Conservation (phyloP, 1,140 invertebrate species). For the Papilio xuthus region DNA sequence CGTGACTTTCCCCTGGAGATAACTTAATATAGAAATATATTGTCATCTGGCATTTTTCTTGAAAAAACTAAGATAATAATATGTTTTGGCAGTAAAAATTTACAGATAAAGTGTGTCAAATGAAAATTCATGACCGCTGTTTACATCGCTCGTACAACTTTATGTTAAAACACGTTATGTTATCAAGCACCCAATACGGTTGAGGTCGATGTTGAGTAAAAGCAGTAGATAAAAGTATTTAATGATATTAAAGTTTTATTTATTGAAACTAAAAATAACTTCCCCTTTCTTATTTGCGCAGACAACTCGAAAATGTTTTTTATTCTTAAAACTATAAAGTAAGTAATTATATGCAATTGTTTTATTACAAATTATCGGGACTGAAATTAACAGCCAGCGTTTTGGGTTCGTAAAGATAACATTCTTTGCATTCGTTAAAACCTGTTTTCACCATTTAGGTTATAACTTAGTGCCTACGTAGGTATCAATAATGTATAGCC, state of each 20-base stretch:
- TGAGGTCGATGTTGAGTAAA: not conserved
- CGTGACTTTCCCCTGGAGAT: not conserved
- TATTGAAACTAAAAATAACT: not conserved
- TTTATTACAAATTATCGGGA: not conserved
- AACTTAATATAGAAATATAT: no score
- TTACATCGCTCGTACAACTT: not conserved
- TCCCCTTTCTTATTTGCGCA: no score
- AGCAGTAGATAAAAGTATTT: not conserved
- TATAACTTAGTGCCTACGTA: slow-evolving; percentile 28
- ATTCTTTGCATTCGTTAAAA: slow-evolving; percentile 28
- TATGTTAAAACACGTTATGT: not conserved
- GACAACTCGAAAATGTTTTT: not conserved
- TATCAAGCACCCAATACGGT: not conserved
- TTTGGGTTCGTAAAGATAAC: slow-evolving; percentile 30
- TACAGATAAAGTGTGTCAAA: not conserved
- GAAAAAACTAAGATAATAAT: not conserved
- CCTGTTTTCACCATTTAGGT: slow-evolving; percentile 35
- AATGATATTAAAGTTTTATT: not conserved
- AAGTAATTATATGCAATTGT: not conserved
- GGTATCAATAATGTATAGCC: slow-evolving; percentile 6
- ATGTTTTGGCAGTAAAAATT: not conserved
- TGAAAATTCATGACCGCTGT: not conserved
- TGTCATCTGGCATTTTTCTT: not conserved
- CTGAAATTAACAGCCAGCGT: not conserved
- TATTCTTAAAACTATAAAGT: not conserved